phyloP scores from a whole-genome alignment of 1,140 invertebrate species.

The Stegodyphus mimosarum region DNA sequence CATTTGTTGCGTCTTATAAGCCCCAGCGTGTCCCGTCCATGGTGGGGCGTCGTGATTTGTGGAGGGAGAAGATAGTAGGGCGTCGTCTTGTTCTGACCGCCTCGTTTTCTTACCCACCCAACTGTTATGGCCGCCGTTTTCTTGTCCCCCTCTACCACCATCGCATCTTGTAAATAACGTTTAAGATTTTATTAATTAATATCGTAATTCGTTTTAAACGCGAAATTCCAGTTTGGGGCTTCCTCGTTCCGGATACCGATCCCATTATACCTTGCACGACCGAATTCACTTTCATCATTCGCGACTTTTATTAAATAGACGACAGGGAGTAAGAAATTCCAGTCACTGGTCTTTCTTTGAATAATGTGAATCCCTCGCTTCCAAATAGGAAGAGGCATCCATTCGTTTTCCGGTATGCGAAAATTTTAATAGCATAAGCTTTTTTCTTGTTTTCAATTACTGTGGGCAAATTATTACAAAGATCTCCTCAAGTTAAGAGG shows the following conservation, averaged over 20 bases:
- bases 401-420: no score
- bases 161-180: constrained; percentile 44
- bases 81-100: neutral
- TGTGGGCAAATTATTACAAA: no score
- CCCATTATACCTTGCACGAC: neutral
- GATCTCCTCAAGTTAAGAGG: no score
- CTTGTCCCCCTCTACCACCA: neutral
- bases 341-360: no score
- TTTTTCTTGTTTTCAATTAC: no score
- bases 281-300: neutral
- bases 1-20: constrained; percentile 52
- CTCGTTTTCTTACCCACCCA: constrained; percentile 3
- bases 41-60: constrained; percentile 41
- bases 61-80: constrained; percentile 26
- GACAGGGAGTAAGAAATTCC: no score
- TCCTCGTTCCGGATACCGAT: neutral
- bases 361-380: no score
- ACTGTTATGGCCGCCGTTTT: neutral
- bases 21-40: constrained; percentile 12
- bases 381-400: no score
- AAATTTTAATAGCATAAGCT: no score
- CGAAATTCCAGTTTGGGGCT: neutral
- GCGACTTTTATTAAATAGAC: neutral
- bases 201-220: constrained; percentile 38
- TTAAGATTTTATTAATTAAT: constrained; percentile 57